Evolutionary conservation across 2,797 vertebrate species (phyloP), one percentile per base, ranked within the genome.

Genomic region (Melanotaenia nigrans): DNA sequence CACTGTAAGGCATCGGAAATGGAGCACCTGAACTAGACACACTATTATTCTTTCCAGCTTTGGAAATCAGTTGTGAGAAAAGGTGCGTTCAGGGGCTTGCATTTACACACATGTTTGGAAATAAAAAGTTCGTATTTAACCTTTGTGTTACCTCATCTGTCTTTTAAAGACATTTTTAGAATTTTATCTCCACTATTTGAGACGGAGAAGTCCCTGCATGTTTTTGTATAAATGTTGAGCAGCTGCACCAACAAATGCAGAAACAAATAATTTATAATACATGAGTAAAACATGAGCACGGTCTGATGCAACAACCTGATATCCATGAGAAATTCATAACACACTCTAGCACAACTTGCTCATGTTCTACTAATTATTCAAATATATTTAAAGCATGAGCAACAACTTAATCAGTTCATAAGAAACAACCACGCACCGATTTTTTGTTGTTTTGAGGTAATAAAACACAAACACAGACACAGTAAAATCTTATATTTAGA

Each of bases 291-390:
- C 67, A 71, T 54, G 53, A 75, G 63, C 61, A 20, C 59, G 71
- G 64, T 20, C 57, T 66, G 63, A 42, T 57, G 57, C 57, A 63
- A 79, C 67, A 75, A 68, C 71, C 71, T 84, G n/a, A 75, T 33
- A 65, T 33, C 58, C 63, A 82, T 83, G 10, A 78, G 83, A 10
- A 68, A 77, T 78, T 68, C 3, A 79, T 65, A 25, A 77, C 38
- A 57, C 69, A 71, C 45, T 70, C 18, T 62, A 80, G 66, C 55
- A 45, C 68, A 40, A 71, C 64, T 81, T 68, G 68, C 32, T 73
- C 67, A 77, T 59, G 78, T 85, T 75, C 61, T 68, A 78, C 57
- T 70, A 45, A 76, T 71, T 61, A 77, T 77, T 77, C 33, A 54
- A 67, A 28, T 20, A 62, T 57, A 9, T 47, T 73, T 11, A 16